Percentiles rank a stretch among this genome's conserved stretches.
Evolutionary conservation across 2,888 invertebrate genomes (phyloP).

Genomic region (Leptarthrus brevirostris): DNA sequence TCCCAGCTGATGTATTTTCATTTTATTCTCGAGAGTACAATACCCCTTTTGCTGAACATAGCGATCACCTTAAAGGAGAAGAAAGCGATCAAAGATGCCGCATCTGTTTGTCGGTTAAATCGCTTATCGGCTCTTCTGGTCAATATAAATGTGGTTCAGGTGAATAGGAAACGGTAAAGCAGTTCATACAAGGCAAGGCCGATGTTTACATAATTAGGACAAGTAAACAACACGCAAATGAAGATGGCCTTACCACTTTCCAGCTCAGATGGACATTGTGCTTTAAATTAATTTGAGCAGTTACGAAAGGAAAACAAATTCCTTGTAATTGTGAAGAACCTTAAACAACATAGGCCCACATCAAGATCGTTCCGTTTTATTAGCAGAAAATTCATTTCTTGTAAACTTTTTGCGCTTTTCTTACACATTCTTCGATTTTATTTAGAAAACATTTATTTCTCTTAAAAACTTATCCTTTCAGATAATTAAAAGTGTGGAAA

Average conservation of each 20-base stretch:
- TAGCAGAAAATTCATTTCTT: no score
- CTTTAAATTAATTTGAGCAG: neutral
- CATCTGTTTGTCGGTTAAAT: constrained; percentile 37
- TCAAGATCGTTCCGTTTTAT: no score
- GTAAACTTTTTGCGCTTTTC: no score
- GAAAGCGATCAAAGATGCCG: constrained; percentile 35
- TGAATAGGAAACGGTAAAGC: constrained; percentile 32
- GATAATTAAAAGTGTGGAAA: constrained; percentile 16
- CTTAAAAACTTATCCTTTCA: neutral
- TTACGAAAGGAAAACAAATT: no score
- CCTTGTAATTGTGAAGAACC: no score
- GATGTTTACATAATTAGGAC: constrained; percentile 37
- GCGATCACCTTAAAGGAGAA: constrained; percentile 9
- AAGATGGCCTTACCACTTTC: neutral
- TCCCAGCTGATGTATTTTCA: constrained; percentile 21
- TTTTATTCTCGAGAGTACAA: constrained; percentile 18
- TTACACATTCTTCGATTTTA: no score
- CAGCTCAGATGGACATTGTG: constrained; percentile 7
- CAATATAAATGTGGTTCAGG: constrained; percentile 37
- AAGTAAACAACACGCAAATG: constrained; percentile 17
- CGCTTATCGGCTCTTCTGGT: constrained; percentile 30
- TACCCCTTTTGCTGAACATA: constrained; percentile 27
- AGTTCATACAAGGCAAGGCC: constrained; percentile 29
- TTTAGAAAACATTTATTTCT: no score
- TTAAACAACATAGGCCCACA: no score